A percentile compares a stretch with the other conserved stretches of the same genome.
Conservation (phyloP, 2,113 vertebrate genomes). For the Delphinapterus leucas region DNA sequence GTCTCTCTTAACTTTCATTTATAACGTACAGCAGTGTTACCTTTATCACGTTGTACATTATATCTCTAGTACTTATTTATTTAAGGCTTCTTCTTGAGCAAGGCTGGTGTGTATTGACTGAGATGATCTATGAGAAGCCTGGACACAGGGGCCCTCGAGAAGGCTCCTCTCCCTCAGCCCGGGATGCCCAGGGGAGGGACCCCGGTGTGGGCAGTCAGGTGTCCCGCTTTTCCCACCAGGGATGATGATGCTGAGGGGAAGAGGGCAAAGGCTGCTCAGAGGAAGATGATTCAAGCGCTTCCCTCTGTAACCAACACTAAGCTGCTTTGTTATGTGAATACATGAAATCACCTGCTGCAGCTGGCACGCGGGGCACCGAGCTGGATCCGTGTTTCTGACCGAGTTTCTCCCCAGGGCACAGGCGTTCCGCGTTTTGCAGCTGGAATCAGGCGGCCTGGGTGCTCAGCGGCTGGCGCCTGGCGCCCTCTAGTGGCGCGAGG, state of each 20-base stretch:
- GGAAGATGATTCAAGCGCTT: background rate
- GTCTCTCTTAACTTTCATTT: background rate
- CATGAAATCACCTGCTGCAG: background rate
- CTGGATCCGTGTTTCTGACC: accelerated
- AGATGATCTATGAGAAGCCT: background rate
- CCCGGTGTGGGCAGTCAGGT: background rate
- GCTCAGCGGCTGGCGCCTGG: background rate
- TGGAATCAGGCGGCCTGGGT: accelerated
- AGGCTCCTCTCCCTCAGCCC: background rate
- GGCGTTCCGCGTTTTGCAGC: accelerated
- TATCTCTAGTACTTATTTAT: background rate
- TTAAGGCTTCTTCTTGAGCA: background rate
- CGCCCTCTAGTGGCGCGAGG: background rate
- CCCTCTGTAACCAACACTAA: background rate
- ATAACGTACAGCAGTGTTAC: background rate
- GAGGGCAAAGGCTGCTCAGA: background rate
- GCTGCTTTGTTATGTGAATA: background rate
- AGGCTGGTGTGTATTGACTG: background rate
- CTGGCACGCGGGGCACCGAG: background rate
- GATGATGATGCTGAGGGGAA: too few relatives aligned
- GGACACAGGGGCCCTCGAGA: background rate
- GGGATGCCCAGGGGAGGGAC: background rate
- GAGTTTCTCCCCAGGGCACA: background rate
- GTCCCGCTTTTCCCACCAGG: background rate
- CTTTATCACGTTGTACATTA: background rate